Percentiles rank a stretch among this genome's conserved stretches.
Conservation (phyloP, 2,113 vertebrate genomes). For the Callaeas wilsoni region DNA sequence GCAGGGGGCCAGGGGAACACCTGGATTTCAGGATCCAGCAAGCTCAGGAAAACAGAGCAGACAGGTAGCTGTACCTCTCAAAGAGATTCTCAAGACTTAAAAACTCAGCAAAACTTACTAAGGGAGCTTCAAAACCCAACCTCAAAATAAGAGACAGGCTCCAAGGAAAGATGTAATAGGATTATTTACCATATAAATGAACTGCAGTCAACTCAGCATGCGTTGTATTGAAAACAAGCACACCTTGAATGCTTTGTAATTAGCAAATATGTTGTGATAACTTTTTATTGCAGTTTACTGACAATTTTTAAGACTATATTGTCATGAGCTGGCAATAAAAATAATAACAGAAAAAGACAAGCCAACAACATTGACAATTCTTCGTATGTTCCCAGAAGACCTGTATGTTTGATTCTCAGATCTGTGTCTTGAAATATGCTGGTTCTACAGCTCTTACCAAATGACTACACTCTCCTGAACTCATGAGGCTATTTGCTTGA, state of each 20-base stretch:
- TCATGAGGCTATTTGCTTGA: neutral
- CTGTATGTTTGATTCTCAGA: neutral
- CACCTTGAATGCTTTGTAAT: neutral
- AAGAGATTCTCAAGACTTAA: neutral
- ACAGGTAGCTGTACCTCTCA: neutral
- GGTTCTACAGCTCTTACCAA: neutral
- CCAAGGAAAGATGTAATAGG: neutral
- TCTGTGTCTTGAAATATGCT: neutral
- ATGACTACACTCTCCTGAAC: neutral
- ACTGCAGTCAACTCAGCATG: neutral
- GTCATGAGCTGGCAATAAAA: neutral
- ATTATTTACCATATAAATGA: neutral
- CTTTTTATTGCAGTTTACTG: neutral
- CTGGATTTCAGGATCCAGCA: neutral
- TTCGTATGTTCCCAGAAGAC: neutral
- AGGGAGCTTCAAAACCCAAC: neutral
- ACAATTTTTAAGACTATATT: neutral
- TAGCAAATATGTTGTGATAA: neutral
- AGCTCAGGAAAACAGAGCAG: neutral
- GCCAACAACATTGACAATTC: neutral
- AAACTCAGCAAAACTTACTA: neutral
- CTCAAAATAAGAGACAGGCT: neutral
- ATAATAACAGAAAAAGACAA: neutral
- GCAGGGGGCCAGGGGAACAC: accelerated
- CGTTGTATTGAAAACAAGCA: neutral